Base-by-base conservation (phyloP, 1,140 invertebrate species). In the Pseudomyrmex cubaensis region DNA sequence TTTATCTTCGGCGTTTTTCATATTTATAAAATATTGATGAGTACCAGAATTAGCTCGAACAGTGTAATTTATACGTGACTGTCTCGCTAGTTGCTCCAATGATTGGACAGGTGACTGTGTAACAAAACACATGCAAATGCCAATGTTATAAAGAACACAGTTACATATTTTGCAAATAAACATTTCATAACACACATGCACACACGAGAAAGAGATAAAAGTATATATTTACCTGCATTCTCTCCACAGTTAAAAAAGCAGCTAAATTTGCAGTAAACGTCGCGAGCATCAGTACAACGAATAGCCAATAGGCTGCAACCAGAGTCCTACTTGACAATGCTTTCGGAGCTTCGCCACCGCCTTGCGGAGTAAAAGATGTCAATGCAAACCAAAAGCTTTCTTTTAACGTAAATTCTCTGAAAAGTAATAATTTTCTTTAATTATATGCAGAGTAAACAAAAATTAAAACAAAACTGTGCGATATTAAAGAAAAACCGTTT, bases 241-340 rank as follows among this genome's bases (percentile, higher is more conserved):
- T 96, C 94, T 98, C 98, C 2, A 99, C 98, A 0, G 98, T 99
- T 0, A 99, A 95, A 93, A 99, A 99, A 1, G 98, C 98, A 3
- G 99, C 99, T 85, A 99, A 94, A 93, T 99, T 99, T 4, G 99
- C 99, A 0, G 99, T 99, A 93, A 99, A 99, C 0, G 99, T 98
- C 0, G 98, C 98, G 86, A 98, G 92, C 97, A 98, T 98, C 1
- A 99, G 95, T 0, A 98, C 97, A 2, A 98, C 98, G 93, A 98
- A 99, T 0, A 99, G 94, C 98, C 98, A 99, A 92, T 98, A 99
- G 13, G 98, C 98, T 1, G 98, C 98, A 0, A 98, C 98, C 13
- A 99, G 92, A 3, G 97, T 97, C 48, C 98, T 94, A 4, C 97
- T 97, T 0, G 97, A 98, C 12, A 98, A 92, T 0, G 98, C 97